Base-by-base conservation (phyloP, 2,797 vertebrate genomes). In the Mormyrus hasselquistii region DNA sequence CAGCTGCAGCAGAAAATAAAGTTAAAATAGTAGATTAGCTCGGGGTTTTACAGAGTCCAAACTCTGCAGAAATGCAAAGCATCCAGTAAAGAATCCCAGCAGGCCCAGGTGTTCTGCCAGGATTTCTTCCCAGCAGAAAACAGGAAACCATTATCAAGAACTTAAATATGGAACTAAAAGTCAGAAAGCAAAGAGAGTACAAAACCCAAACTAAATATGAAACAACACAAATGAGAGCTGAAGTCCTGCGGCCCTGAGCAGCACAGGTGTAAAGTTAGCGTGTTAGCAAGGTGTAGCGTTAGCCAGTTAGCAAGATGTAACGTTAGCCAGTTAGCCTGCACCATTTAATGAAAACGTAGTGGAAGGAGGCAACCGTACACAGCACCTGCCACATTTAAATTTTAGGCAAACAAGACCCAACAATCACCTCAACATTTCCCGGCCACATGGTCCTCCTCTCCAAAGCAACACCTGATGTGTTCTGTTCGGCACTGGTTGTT, bases 331-430 rank as follows among this genome's bases (percentile, higher is more conserved):
- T 62, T 34, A 41, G 55, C 55, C 57, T 62, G 41, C 34, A 65
- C 38, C 38, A 22, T 87, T 47, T 65, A 38, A 87, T 12, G 4
- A 59, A 59, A 22, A 59, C 2, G 2, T 9, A 59, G 12, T 49
- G 73, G 52, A 49, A 85, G 16, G 50, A 3, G 79, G 10, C 16
- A 87, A 87, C 90, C 89, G 59, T 86, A 83, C 90, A 88, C 65
- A 76, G 89, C 89, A 91, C 76, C 89, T 89, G 88, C 88, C 91
- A 41, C 91, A 49, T 89, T 90, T 88, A 88, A 29, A 89, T 59
- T 85, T 47, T 85, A 59, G 89, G 57, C 44, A 38, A 88, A 84
- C n/a, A 49, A 53, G n/a, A 65, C 52, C 57, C 8, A 57, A 29
- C 8, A 22, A 49, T 6, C 76, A 47, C 16, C 76, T 38, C 34